These are phyloP conservation scores for Lithobius niger DNA, from an alignment of 1,140 invertebrate species.

Conservation along the genomic window DNA sequence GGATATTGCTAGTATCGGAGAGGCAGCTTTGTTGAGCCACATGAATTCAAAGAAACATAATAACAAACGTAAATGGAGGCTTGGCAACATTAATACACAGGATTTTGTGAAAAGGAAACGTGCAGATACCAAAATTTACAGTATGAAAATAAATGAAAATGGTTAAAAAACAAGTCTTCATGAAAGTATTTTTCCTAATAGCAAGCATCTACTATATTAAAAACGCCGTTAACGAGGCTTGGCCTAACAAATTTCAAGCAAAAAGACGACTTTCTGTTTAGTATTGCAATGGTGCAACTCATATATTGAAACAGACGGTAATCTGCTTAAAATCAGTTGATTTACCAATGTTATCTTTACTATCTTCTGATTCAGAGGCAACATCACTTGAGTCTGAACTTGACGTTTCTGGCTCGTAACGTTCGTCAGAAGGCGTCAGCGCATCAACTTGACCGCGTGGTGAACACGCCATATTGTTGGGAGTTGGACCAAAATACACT, in stretches of 20 bases:
- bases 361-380: not conserved
- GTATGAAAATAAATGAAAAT: too few relatives aligned
- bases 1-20: too few relatives aligned
- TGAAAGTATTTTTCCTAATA: not conserved
- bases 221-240: not conserved
- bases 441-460: not conserved
- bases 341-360: not conserved
- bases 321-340: not conserved
- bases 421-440: not conserved
- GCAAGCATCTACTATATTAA: not conserved
- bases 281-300: not conserved
- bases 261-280: not conserved
- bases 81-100: too few relatives aligned
- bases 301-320: not conserved
- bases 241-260: not conserved
- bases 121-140: too few relatives aligned
- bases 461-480: not conserved
- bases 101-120: too few relatives aligned
- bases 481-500: not conserved
- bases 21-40: too few relatives aligned
- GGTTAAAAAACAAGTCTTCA: too few relatives aligned
- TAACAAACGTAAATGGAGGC: too few relatives aligned
- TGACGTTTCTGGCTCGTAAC: too few relatives aligned
- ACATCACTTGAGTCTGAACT: not conserved
- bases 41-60: too few relatives aligned